A percentile compares a stretch with the other conserved stretches of the same genome.
These are phyloP conservation scores for Epinotia demarniana DNA, from an alignment of 2,888 invertebrate species.

Conservation along the genomic window DNA sequence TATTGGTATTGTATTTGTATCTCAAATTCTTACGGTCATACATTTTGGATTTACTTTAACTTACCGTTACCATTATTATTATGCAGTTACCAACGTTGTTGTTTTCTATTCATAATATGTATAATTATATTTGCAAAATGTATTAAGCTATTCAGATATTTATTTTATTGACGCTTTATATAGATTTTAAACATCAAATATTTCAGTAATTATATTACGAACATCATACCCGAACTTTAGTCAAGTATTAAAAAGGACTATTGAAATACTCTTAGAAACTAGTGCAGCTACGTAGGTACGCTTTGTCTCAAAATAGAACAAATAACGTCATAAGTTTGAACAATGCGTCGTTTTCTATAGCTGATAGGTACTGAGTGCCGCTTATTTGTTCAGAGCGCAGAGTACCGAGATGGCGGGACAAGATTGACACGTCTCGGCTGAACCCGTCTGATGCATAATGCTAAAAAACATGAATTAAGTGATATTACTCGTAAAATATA, in stretches of 20 bases:
- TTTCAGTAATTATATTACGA: too few species aligned
- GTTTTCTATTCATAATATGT: too few species aligned
- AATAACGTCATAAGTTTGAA: neutral
- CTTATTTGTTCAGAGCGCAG: neutral
- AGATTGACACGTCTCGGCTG: slow-evolving; percentile 9
- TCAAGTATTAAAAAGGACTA: neutral
- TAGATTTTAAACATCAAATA: too few species aligned
- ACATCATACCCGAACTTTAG: neutral
- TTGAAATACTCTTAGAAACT: neutral
- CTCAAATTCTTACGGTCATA: too few species aligned
- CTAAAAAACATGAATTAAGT: neutral
- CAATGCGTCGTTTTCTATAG: slow-evolving; percentile 3
- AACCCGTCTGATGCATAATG: neutral
- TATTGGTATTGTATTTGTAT: too few species aligned
- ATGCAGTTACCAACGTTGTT: too few species aligned
- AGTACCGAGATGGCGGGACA: slow-evolving; percentile 17
- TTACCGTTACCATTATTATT: too few species aligned
- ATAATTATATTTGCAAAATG: too few species aligned
- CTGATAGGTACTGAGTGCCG: neutral
- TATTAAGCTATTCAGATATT: too few species aligned
- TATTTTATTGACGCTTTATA: too few species aligned
- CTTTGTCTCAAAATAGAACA: neutral
- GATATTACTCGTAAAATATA: neutral
- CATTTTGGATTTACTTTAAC: too few species aligned
- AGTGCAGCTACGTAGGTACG: neutral